Evolutionary conservation across 2,888 invertebrate species (phyloP).

Genomic region (Ophion slaviceki): DNA sequence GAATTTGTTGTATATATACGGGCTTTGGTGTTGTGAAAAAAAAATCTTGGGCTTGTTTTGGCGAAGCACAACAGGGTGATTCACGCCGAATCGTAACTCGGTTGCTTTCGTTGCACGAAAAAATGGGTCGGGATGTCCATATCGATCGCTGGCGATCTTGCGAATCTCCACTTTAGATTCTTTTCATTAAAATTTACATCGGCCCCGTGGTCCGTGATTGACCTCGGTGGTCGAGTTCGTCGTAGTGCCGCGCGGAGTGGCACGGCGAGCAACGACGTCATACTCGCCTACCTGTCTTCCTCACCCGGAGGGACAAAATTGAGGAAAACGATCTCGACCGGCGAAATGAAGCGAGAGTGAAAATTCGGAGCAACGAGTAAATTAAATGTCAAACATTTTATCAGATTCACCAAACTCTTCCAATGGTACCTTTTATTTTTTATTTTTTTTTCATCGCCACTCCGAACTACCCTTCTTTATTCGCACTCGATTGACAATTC

Average conservation of each 20-base stretch:
- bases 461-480: conserved; percentile 8
- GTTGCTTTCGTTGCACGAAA: not conserved
- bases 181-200: not conserved
- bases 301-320: not conserved
- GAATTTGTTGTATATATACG: no score
- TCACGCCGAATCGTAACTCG: not conserved
- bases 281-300: not conserved
- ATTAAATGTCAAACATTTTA: conserved; percentile 18
- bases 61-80: no score
- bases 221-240: not conserved
- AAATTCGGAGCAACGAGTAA: not conserved
- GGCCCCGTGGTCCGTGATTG: no score
- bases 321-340: not conserved
- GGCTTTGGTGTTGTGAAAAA: not conserved
- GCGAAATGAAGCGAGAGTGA: not conserved
- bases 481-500: not conserved
- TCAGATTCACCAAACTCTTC: not conserved
- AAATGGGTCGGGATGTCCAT: not conserved
- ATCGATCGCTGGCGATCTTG: not conserved
- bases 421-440: conserved; percentile 14
- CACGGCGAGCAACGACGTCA: no score
- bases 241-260: not conserved
- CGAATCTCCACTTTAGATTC: not conserved
- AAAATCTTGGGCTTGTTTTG: not conserved
- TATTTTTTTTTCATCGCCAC: not conserved